Evolutionary conservation across 2,113 vertebrate species (phyloP).

Genomic region (Campylomormyrus numenius): DNA sequence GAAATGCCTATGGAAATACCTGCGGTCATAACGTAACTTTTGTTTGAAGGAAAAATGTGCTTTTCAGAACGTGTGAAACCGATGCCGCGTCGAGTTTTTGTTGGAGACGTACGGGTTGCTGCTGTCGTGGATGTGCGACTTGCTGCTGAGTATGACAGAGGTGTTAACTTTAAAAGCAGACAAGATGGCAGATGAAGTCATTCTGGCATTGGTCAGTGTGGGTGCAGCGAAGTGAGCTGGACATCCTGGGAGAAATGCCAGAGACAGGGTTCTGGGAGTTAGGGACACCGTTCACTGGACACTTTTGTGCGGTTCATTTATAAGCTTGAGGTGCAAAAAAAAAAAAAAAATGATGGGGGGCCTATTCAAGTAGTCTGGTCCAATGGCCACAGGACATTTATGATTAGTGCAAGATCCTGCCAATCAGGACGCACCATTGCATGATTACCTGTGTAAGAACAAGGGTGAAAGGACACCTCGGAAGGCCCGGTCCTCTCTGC

Average conservation of each 20-base stretch:
- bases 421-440: background rate
- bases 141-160: background rate
- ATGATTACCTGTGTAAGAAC: background rate
- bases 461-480: background rate
- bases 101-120: background rate
- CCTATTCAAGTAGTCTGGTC: background rate
- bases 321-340: background rate
- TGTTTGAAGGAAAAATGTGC: background rate
- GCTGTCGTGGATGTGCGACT: background rate
- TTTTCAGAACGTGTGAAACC: background rate
- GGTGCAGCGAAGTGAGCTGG: background rate
- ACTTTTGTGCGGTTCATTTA: background rate
- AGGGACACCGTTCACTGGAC: background rate
- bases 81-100: background rate
- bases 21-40: background rate
- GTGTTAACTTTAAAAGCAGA: background rate
- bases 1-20: background rate
- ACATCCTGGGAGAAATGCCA: background rate
- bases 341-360: background rate
- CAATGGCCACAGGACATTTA: background rate
- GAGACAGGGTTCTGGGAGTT: background rate
- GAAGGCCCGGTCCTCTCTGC: background rate
- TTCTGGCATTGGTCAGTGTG: background rate
- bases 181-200: background rate
- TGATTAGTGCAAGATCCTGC: background rate